A percentile compares a stretch with the other conserved stretches of the same genome.
These are phyloP conservation scores for Drosophila phalerata DNA, from an alignment of 2,888 invertebrate species.

Conservation along the genomic window DNA sequence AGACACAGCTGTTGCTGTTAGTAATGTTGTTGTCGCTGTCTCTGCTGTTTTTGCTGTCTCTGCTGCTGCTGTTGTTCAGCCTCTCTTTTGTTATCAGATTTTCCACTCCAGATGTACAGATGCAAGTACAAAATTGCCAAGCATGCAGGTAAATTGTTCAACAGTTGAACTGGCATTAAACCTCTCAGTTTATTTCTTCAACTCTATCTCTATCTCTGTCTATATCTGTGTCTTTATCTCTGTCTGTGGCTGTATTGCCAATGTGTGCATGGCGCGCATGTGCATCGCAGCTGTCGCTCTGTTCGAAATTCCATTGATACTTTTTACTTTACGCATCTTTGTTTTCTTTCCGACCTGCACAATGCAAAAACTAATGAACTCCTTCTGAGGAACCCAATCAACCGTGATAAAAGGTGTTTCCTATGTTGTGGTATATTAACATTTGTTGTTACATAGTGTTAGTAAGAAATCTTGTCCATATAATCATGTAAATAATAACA, in stretches of 20 bases:
- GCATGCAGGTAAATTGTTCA: slow-evolving; percentile 64
- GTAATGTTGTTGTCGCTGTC: slow-evolving; percentile 18
- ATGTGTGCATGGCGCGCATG: slow-evolving; percentile 53
- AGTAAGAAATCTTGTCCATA: no score
- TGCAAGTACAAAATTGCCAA: slow-evolving; percentile 32
- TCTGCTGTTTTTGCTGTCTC: slow-evolving; percentile 17
- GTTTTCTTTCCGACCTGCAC: slow-evolving; percentile 61
- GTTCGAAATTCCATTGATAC: slow-evolving; percentile 31
- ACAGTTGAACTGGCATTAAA: slow-evolving; percentile 46
- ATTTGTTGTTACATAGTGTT: no score
- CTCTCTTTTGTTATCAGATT: slow-evolving; percentile 71
- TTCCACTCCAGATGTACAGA: slow-evolving; percentile 55
- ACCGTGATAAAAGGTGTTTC: background rate
- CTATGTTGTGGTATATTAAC: background rate
- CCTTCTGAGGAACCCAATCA: slow-evolving; percentile 3
- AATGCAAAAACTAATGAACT: slow-evolving; percentile 25
- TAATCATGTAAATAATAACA: no score
- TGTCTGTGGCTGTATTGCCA: background rate
- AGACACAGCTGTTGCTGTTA: slow-evolving; percentile 47
- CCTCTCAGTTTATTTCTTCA: background rate
- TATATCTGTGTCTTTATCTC: background rate
- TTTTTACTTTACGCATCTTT: slow-evolving; percentile 44
- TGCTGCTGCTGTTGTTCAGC: slow-evolving; percentile 30
- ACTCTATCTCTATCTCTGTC: background rate
- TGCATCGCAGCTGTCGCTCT: slow-evolving; percentile 67